Evolutionary conservation across 2,797 vertebrate genomes (phyloP).

Genomic region (Manis javanica): DNA sequence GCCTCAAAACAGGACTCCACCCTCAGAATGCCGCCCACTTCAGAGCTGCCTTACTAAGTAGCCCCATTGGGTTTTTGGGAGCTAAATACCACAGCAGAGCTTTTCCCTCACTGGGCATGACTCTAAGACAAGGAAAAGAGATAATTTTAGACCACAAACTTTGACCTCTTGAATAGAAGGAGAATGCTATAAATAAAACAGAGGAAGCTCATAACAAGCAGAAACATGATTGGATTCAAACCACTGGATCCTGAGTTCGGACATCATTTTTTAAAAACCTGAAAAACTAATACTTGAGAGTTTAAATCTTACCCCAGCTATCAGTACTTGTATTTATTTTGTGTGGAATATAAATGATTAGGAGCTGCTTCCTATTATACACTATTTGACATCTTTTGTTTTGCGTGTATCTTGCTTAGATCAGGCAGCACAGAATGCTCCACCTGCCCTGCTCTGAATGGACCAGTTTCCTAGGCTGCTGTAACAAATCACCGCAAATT

Average conservation of each 20-base stretch:
- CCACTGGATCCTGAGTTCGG: neutral
- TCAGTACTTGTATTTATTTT: neutral
- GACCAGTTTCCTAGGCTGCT: neutral
- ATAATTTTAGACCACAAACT: slow-evolving; percentile 64
- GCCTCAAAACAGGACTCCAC: neutral
- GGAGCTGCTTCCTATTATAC: neutral
- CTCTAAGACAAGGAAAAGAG: slow-evolving; percentile 36
- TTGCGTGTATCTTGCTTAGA: neutral
- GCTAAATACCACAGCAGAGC: slow-evolving; percentile 37
- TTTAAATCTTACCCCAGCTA: neutral
- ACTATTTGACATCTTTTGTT: neutral
- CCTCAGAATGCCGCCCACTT: slow-evolving; percentile 33
- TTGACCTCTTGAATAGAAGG: slow-evolving; percentile 50
- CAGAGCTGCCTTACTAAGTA: neutral
- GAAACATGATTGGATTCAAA: neutral
- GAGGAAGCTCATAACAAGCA: neutral
- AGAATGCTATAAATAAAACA: slow-evolving; percentile 36
- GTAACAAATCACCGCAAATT: neutral
- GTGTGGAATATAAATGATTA: neutral
- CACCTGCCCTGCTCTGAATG: neutral
- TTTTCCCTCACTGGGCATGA: neutral
- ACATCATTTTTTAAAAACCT: neutral
- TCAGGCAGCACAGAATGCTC: neutral
- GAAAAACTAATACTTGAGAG: neutral
- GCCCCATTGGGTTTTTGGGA: slow-evolving; percentile 40